Conservation (phyloP, 2,888 invertebrate species). For the Liodrosophila aerea region DNA sequence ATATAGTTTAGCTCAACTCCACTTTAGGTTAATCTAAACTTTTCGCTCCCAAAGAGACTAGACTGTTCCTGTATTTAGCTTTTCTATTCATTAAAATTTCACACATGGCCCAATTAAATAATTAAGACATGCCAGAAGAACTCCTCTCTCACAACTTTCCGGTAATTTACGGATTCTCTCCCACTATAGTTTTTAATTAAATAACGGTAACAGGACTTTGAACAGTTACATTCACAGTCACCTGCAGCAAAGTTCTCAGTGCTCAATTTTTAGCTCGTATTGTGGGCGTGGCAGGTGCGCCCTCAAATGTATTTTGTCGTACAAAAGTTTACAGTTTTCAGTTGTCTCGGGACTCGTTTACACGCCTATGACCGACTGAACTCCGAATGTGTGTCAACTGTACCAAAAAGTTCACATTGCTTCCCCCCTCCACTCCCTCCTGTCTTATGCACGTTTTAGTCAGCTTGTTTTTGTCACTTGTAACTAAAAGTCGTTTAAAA, state of each 20-base stretch:
- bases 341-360: constrained; percentile 44
- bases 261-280: neutral
- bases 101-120: constrained; percentile 70
- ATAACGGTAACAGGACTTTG: constrained; percentile 49
- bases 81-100: constrained; percentile 62
- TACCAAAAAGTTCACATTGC: constrained; percentile 24
- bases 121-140: constrained; percentile 53
- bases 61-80: constrained; percentile 12
- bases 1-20: constrained; percentile 36
- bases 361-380: constrained; percentile 49
- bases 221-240: constrained; percentile 17
- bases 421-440: neutral
- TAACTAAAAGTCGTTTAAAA: constrained; percentile 53
- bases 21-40: constrained; percentile 58
- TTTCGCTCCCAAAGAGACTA: constrained; percentile 33
- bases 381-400: constrained; percentile 56
- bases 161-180: constrained; percentile 28
- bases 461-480: constrained; percentile 11
- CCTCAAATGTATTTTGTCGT: constrained; percentile 26
- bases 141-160: constrained; percentile 37
- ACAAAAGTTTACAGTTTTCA: neutral
- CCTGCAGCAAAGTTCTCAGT: constrained; percentile 32
- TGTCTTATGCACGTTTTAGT: neutral
- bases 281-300: constrained; percentile 35
- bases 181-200: constrained; percentile 68